A percentile compares a stretch with the other conserved stretches of the same genome.
Evolutionary conservation across 1,140 invertebrate genomes (phyloP).

Genomic region (Potamilus streckersoni): DNA sequence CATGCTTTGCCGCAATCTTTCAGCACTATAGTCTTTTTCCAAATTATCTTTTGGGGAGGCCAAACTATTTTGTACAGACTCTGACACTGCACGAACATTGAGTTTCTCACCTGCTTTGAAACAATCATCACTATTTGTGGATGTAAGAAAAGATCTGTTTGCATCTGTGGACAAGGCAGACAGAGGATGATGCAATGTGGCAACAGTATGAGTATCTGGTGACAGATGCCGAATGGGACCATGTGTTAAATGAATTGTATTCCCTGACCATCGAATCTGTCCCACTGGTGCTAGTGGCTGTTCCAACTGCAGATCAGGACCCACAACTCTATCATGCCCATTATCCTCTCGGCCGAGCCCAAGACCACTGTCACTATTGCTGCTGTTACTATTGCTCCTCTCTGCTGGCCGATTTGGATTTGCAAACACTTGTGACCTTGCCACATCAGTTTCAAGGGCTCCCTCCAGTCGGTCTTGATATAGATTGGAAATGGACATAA

Average conservation of each 20-base stretch:
- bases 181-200: neutral
- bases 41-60: constrained; percentile 31
- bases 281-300: constrained; percentile 16
- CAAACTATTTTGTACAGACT: constrained; percentile 26
- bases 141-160: neutral
- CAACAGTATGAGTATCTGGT: constrained; percentile 9
- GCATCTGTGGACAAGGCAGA: neutral
- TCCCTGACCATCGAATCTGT: constrained; percentile 29
- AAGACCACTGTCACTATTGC: constrained; percentile 95
- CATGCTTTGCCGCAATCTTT: constrained; percentile 58
- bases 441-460: constrained; percentile 66
- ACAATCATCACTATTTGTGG: constrained; percentile 44
- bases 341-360: constrained; percentile 87
- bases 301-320: constrained; percentile 52
- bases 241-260: constrained; percentile 26
- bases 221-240: constrained; percentile 31
- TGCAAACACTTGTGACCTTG: constrained; percentile 68
- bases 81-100: constrained; percentile 52
- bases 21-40: constrained; percentile 44
- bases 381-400: constrained; percentile 74
- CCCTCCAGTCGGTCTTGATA: constrained; percentile 54
- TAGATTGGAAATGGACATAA: constrained; percentile 70
- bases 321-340: constrained; percentile 75
- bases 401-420: constrained; percentile 61
- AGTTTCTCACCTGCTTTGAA: constrained; percentile 36